Conservation (phyloP, 1,140 invertebrate genomes). For the Drosophila obscura region DNA sequence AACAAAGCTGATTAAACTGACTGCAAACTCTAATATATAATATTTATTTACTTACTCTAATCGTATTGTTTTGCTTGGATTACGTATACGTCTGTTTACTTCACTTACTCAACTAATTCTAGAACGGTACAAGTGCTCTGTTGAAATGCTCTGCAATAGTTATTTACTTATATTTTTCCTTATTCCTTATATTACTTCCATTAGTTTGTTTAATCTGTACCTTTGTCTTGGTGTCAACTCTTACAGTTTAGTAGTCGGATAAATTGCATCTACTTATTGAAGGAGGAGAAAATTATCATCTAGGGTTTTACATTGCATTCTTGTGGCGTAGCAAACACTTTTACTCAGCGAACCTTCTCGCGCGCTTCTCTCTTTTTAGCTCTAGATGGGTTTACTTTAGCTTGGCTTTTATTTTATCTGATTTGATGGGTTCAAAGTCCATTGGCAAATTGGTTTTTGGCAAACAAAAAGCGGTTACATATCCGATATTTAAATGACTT, state of each 20-base stretch:
- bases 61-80: conserved; percentile 27
- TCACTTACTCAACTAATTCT: conserved; percentile 27
- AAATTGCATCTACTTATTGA: conserved; percentile 17
- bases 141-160: conserved; percentile 76
- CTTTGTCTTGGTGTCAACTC: conserved; percentile 54
- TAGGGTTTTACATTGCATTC: conserved; percentile 24
- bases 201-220: conserved; percentile 9
- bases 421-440: conserved; percentile 59
- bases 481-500: conserved; percentile 15
- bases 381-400: not conserved
- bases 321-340: conserved; percentile 74
- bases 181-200: conserved; percentile 6
- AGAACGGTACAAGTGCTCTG: conserved; percentile 69
- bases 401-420: conserved; percentile 11
- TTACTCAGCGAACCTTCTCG: conserved; percentile 26
- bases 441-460: conserved; percentile 32
- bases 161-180: conserved; percentile 33
- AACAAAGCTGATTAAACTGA: not conserved
- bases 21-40: not conserved
- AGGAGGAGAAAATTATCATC: not conserved
- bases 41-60: conserved; percentile 10
- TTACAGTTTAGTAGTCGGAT: conserved; percentile 41
- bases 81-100: conserved; percentile 40
- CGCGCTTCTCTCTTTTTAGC: conserved; percentile 7
- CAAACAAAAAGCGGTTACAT: conserved; percentile 43